Base-by-base conservation (phyloP, 2,888 invertebrate genomes). In the Drosophila hamatofila region DNA sequence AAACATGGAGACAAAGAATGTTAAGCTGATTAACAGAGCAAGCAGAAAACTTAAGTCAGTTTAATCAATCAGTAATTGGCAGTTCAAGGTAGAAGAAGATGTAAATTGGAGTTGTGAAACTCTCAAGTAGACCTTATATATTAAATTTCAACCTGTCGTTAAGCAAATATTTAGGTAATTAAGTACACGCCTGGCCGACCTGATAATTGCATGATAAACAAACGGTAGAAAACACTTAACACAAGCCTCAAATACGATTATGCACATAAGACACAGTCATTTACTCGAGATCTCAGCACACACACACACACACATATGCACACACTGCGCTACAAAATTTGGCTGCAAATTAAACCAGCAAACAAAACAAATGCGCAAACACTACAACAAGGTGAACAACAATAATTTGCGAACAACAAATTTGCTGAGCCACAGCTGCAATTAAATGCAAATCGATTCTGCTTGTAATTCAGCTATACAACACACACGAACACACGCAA, bases 361-460 rank as follows among this genome's bases (percentile, higher is more conserved):
- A 75, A 70, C 77, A 79, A 84, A 83, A 88, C 82, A 84, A 83
- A 75, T 84, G 82, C 82, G 80, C 74, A 87, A 87, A 84, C 88
- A 84, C 79, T 71, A 84, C 82, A 74, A 81, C 83, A 83, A 83
- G 84, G 74, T 79, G 85, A 84, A 82, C 88, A 84, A 87, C 88
- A 85, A 83, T 82, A 72, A 85, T 78, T 77, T 75, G 67, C 59
- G 58, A 76, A 67, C 75, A 66, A 64, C 73, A 77, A 82, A 75
- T 83, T 82, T 80, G 83, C 56, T 68, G 69, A 84, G 84, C 82
- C 85, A 65, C 87, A 83, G 72, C 61, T 86, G 88, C 88, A 84
- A 86, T 84, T 84, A 84, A 84, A 83, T 80, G 83, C 81, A 86
- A 84, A 84, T 88, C 88, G 86, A 84, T 79, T 88, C 77, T 84